These are phyloP conservation scores for Mamestra configurata DNA, from an alignment of 1,140 invertebrate genomes.

Conservation along the genomic window DNA sequence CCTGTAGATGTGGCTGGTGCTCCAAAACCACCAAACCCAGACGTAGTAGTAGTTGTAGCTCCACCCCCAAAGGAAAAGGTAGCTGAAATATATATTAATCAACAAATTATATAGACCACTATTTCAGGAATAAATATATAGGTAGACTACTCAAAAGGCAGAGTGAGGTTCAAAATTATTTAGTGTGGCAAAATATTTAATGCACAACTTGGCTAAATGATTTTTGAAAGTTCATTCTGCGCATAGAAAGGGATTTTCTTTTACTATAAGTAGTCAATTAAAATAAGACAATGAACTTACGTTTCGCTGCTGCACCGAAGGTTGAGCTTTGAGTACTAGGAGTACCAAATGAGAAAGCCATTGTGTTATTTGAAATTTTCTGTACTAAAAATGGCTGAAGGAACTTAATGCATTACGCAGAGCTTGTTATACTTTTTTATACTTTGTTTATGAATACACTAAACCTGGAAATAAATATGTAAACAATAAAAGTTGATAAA, in stretches of 20 bases:
- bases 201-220: too few species aligned
- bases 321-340: constrained; percentile 71
- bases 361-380: constrained; percentile 52
- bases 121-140: too few species aligned
- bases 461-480: neutral
- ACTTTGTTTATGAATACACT: neutral
- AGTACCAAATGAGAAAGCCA: constrained; percentile 81
- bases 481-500: too few species aligned
- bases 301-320: constrained; percentile 81
- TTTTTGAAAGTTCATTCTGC: too few species aligned
- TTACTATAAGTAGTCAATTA: neutral
- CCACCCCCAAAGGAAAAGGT: constrained; percentile 80
- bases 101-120: neutral
- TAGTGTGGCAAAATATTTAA: too few species aligned
- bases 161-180: too few species aligned
- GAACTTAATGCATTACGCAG: neutral
- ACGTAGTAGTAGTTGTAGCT: constrained; percentile 77
- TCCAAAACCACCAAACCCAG: constrained; percentile 90
- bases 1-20: constrained; percentile 83
- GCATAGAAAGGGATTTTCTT: neutral
- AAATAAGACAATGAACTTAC: constrained; percentile 66
- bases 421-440: neutral
- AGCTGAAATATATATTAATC: constrained; percentile 62
- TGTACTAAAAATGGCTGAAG: neutral
- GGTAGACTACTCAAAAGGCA: too few species aligned